Percentiles rank a stretch among this genome's conserved stretches.
phyloP scores from a whole-genome alignment of 1,140 invertebrate species.

The Cotesia chilonis region DNA sequence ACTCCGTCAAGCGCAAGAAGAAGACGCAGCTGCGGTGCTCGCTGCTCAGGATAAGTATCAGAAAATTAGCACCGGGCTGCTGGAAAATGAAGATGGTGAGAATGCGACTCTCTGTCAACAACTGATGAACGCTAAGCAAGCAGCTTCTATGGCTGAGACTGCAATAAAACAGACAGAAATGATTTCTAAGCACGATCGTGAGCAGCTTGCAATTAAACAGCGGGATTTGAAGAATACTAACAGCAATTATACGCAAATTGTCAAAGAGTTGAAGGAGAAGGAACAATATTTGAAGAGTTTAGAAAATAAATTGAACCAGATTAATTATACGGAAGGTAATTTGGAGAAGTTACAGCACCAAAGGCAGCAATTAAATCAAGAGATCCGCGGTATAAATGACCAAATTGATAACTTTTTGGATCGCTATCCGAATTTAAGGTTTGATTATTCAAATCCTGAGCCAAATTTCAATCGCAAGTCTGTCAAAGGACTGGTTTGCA shows the following conservation, averaged over 20 bases:
- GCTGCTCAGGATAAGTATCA: constrained; percentile 83
- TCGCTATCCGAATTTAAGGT: constrained; percentile 74
- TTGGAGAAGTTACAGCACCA: constrained; percentile 69
- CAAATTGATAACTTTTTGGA: constrained; percentile 71
- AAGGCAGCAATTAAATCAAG: constrained; percentile 64
- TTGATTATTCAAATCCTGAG: constrained; percentile 80
- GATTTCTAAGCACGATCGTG: constrained; percentile 76
- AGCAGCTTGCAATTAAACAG: constrained; percentile 75
- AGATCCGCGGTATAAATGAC: constrained; percentile 68
- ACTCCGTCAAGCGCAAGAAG: constrained; percentile 74
- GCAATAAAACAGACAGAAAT: constrained; percentile 82
- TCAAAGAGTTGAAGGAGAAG: constrained; percentile 70
- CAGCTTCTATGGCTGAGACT: constrained; percentile 80
- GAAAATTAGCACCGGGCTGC: constrained; percentile 83
- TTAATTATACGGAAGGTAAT: constrained; percentile 76
- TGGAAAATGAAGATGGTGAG: constrained; percentile 81
- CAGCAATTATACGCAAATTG: constrained; percentile 77
- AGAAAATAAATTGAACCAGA: constrained; percentile 67
- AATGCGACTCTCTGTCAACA: constrained; percentile 90
- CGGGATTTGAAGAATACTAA: constrained; percentile 77
- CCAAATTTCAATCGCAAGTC: constrained; percentile 78
- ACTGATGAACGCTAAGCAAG: constrained; percentile 81
- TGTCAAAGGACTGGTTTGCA: constrained; percentile 84
- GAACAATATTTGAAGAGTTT: constrained; percentile 71
- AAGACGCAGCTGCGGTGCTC: constrained; percentile 74